Percentiles rank a stretch among this genome's conserved stretches.
These are phyloP conservation scores for Aphidius gifuensis DNA, from an alignment of 1,140 invertebrate species.

Conservation along the genomic window DNA sequence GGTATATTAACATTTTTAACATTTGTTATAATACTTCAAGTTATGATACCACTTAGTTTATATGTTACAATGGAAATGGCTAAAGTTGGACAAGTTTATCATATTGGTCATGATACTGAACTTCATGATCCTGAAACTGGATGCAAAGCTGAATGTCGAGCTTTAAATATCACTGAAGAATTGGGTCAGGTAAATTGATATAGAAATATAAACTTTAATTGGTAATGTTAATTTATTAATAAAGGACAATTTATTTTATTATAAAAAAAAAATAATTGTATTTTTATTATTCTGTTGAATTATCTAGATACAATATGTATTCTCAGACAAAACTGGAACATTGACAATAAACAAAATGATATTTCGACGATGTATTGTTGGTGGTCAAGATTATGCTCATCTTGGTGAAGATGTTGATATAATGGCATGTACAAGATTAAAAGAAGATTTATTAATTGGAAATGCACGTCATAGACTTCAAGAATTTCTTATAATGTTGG, in stretches of 20 bases:
- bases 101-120: conserved; percentile 87
- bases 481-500: conserved; percentile 89
- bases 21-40: conserved; percentile 92
- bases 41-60: conserved; percentile 95
- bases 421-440: conserved; percentile 64
- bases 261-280: too few species aligned
- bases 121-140: conserved; percentile 81
- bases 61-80: conserved; percentile 97
- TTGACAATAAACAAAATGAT: conserved; percentile 97
- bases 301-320: conserved; percentile 78
- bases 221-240: too few species aligned
- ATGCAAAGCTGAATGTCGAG: conserved; percentile 88
- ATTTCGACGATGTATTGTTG: conserved; percentile 85
- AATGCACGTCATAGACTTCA: conserved; percentile 62
- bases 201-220: too few species aligned
- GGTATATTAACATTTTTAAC: conserved; percentile 91
- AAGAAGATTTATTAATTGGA: conserved; percentile 63
- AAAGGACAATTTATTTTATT: too few species aligned
- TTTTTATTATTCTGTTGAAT: too few species aligned
- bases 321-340: too few species aligned
- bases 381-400: conserved; percentile 85
- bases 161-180: conserved; percentile 96
- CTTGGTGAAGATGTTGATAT: conserved; percentile 63
- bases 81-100: conserved; percentile 93
- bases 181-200: conserved; percentile 81